A percentile compares a stretch with the other conserved stretches of the same genome.
Conservation (phyloP, 1,140 invertebrate genomes). For the Drosophila ohnishii region DNA sequence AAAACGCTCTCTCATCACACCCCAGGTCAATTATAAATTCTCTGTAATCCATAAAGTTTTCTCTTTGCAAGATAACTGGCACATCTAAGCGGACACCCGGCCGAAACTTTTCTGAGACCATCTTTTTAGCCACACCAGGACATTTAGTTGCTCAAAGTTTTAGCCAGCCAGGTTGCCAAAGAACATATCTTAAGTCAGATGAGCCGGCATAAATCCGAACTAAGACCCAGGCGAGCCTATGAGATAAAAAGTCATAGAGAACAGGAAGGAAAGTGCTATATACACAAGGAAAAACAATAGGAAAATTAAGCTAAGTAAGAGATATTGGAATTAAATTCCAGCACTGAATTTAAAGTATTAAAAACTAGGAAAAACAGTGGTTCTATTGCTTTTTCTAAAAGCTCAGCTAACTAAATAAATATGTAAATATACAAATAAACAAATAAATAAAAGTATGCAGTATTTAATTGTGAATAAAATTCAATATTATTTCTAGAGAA, state of each 20-base stretch:
- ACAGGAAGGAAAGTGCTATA: background rate
- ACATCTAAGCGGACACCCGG: constrained; percentile 13
- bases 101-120: constrained; percentile 21
- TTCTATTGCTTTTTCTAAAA: background rate
- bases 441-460: too few species aligned
- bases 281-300: background rate
- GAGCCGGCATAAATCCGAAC: constrained; percentile 42
- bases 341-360: background rate
- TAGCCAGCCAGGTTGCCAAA: constrained; percentile 14
- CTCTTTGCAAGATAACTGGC: constrained; percentile 5
- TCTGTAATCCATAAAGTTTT: constrained; percentile 44
- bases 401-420: background rate
- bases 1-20: constrained; percentile 27
- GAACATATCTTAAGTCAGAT: constrained; percentile 33
- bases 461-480: background rate
- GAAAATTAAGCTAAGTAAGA: background rate
- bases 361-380: background rate
- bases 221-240: constrained; percentile 36
- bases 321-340: background rate
- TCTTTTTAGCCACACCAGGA: constrained; percentile 26
- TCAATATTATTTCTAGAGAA: background rate
- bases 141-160: constrained; percentile 60
- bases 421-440: background rate
- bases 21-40: constrained; percentile 39
- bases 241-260: constrained; percentile 21